phyloP scores from a whole-genome alignment of 2,888 invertebrate genomes.

The Dendrolimus pini region DNA sequence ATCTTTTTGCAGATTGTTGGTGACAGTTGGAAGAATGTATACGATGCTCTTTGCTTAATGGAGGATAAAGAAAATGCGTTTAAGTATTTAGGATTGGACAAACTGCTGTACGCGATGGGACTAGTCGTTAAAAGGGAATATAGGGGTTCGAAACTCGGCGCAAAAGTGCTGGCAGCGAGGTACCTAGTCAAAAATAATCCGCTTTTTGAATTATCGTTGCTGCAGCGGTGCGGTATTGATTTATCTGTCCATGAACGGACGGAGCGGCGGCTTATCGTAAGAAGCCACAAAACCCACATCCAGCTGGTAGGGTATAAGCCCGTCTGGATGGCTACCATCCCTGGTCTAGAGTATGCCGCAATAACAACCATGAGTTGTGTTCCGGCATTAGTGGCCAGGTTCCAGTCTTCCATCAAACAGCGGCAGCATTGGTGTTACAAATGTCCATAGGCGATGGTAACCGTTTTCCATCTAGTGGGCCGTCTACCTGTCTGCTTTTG shows the following conservation, averaged over 20 bases:
- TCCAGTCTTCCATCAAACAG: too few relatives aligned
- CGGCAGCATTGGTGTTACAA: too few relatives aligned
- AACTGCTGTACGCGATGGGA: constrained; percentile 38
- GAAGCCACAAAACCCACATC: not conserved
- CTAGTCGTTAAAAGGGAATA: constrained; percentile 44
- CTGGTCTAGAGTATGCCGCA: too few relatives aligned
- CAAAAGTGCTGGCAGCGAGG: constrained; percentile 47
- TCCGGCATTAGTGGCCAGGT: too few relatives aligned
- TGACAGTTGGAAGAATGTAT: constrained; percentile 39
- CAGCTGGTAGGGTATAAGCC: too few relatives aligned
- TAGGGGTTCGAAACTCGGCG: constrained; percentile 43
- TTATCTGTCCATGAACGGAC: not conserved
- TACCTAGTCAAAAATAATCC: constrained; percentile 12
- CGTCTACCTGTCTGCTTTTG: too few relatives aligned
- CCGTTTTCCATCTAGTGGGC: too few relatives aligned
- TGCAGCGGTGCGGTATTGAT: not conserved
- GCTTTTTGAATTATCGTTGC: too few relatives aligned
- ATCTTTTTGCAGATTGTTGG: constrained; percentile 36
- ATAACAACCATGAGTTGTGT: too few relatives aligned
- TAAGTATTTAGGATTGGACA: constrained; percentile 31
- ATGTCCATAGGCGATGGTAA: too few relatives aligned
- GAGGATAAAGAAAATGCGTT: constrained; percentile 30
- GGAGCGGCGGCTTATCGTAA: too few relatives aligned
- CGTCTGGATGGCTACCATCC: too few relatives aligned
- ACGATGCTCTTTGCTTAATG: constrained; percentile 25